Evolutionary conservation across 2,113 vertebrate species (phyloP), one percentile per base, ranked within the genome.

Genomic region (Pluvialis apricaria): DNA sequence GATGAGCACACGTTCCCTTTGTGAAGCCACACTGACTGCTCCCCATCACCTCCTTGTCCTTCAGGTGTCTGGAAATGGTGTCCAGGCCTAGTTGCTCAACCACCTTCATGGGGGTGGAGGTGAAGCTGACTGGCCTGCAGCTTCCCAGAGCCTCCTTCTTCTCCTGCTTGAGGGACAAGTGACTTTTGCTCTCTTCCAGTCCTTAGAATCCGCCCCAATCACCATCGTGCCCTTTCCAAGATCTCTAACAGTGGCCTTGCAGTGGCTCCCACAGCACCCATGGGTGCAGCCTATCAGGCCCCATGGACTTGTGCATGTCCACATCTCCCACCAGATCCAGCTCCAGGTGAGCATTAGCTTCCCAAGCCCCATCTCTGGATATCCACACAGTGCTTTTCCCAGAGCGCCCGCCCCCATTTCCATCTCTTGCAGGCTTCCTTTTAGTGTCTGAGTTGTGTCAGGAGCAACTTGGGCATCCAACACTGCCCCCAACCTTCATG

Each of bases 261-360:
- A 11, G 11, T 31, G 38, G 38, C n/a, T 69, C 47, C 40, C 0
- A 0, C 32, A 60, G 45, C 61, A 26, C 38, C 45, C 6, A 0
- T 32, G 25, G 34, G 44, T 68, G 29, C 68, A 45, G 26, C 75
- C 38, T 40, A 36, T 42, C n/a, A 36, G 16, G 31, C 4, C 40
- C 31, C 21, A 34, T 15, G 60, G 28, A 25, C 44, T n/a, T 36
- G 6, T 31, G 26, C 55, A 10, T 11, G n/a, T 28, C 47, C 42
- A 25, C 32, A 8, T 36, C 47, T 45, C 47, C 34, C 83, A 55
- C 19, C 62, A 82, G 42, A 28, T 7, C 40, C 55, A 36, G 11
- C 12, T 3, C 29, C 83, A 42, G n/a, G 47, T 49, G 47, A 68
- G n/a, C 34, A 49, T 36, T 49, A 26, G 40, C 47, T 62, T 66